A percentile compares a stretch with the other conserved stretches of the same genome.
These are phyloP conservation scores for Panthera tigris DNA, from an alignment of 2,113 vertebrate genomes.

Conservation along the genomic window DNA sequence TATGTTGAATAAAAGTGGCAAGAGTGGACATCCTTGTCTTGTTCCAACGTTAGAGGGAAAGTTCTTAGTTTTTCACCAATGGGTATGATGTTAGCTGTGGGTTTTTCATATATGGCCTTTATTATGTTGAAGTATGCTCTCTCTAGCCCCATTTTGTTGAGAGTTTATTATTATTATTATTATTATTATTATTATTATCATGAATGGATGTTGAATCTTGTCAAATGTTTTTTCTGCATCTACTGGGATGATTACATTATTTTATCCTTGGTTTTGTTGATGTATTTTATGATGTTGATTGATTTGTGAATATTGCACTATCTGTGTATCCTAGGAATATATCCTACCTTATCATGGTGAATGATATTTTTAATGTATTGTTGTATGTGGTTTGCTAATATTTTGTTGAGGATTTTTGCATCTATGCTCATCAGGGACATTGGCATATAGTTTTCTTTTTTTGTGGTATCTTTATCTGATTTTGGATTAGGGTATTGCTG, in stretches of 20 bases:
- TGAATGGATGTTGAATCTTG: background rate
- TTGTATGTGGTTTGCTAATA: background rate
- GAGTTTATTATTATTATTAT: background rate
- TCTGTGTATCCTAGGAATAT: background rate
- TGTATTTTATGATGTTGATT: background rate
- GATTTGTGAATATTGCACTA: background rate
- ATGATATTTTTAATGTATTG: background rate
- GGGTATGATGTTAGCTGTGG: background rate
- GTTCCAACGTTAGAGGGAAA: background rate
- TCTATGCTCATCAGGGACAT: background rate
- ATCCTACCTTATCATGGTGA: background rate
- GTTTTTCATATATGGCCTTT: background rate
- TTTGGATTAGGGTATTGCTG: background rate
- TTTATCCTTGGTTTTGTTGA: background rate
- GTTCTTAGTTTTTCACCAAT: background rate
- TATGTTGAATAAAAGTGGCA: background rate
- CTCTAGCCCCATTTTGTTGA: background rate
- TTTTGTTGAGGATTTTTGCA: background rate
- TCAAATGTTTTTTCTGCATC: background rate
- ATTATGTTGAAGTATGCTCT: background rate
- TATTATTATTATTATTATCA: background rate
- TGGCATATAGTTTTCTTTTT: background rate
- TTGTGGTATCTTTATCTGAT: background rate
- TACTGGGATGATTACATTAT: background rate
- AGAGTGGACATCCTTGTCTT: no score